These are phyloP conservation scores for Anguilla japonica DNA, from an alignment of 2,113 vertebrate species.

Conservation along the genomic window DNA sequence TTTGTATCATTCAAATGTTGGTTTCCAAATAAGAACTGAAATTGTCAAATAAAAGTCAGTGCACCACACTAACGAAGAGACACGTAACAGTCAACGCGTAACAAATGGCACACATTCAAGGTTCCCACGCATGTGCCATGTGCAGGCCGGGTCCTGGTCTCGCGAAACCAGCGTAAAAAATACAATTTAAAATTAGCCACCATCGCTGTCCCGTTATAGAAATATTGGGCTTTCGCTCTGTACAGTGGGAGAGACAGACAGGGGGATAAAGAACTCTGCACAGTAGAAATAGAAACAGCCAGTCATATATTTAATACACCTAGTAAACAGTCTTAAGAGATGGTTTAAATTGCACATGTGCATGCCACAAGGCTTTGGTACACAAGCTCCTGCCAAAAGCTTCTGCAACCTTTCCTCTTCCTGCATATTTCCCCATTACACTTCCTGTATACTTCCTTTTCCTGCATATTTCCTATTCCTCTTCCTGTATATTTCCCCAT, in stretches of 20 bases:
- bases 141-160: conserved; percentile 45
- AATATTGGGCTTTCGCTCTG: conserved; percentile 59
- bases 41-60: conserved; percentile 57
- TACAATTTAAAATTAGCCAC: conserved; percentile 64
- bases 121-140: conserved; percentile 62
- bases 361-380: conserved; percentile 73
- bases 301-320: conserved; percentile 57
- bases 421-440: too few relatives aligned
- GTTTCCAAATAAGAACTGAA: conserved; percentile 58
- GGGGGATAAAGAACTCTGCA: conserved; percentile 57
- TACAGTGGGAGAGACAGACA: conserved; percentile 57
- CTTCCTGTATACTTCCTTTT: too few relatives aligned
- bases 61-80: conserved; percentile 72
- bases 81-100: conserved; percentile 72
- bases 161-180: conserved; percentile 70
- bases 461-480: too few relatives aligned
- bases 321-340: conserved; percentile 71
- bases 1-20: conserved; percentile 63
- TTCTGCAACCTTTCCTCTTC: not conserved
- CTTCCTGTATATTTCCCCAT: too few relatives aligned
- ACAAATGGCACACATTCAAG: conserved; percentile 45
- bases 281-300: conserved; percentile 60
- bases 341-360: conserved; percentile 64
- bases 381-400: conserved; percentile 64
- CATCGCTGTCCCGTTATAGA: conserved; percentile 54